These are phyloP conservation scores for Heloderma charlesbogerti DNA, from an alignment of 2,113 vertebrate species.

Conservation along the genomic window DNA sequence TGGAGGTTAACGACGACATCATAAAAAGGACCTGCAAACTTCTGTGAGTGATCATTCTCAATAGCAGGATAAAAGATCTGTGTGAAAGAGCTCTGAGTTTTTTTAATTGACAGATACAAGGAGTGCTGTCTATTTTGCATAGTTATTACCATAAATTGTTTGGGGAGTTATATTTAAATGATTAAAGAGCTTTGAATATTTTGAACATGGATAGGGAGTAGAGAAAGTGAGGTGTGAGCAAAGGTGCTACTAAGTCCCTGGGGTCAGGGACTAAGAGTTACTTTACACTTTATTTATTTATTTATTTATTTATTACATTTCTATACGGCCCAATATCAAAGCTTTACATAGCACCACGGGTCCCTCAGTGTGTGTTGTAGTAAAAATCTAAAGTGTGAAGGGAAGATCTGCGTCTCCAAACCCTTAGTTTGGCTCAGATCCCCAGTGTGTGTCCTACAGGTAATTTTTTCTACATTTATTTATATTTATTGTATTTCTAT, in stretches of 20 bases:
- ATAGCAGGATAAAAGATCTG: no score
- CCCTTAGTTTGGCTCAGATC: background rate
- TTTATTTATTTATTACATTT: no score
- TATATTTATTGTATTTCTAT: no score
- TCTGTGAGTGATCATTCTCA: no score
- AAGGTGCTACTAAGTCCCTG: background rate
- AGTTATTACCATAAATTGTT: background rate
- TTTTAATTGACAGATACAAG: background rate
- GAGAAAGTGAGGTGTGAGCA: background rate
- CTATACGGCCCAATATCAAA: no score
- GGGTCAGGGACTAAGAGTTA: background rate
- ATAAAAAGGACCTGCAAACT: no score
- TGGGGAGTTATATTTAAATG: background rate
- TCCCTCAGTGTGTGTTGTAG: background rate
- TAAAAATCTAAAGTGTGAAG: background rate
- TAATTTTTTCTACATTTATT: background rate
- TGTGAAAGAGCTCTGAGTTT: no score
- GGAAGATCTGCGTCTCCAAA: background rate
- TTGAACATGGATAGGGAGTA: background rate
- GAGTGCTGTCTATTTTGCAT: background rate
- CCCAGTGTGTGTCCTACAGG: background rate
- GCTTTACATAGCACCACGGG: no score
- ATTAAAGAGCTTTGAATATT: background rate
- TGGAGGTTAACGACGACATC: no score
- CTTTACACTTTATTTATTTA: background rate